Percentiles rank a stretch among this genome's conserved stretches.
phyloP scores from a whole-genome alignment of 2,888 invertebrate species.

The Hirtodrosophila duncani region DNA sequence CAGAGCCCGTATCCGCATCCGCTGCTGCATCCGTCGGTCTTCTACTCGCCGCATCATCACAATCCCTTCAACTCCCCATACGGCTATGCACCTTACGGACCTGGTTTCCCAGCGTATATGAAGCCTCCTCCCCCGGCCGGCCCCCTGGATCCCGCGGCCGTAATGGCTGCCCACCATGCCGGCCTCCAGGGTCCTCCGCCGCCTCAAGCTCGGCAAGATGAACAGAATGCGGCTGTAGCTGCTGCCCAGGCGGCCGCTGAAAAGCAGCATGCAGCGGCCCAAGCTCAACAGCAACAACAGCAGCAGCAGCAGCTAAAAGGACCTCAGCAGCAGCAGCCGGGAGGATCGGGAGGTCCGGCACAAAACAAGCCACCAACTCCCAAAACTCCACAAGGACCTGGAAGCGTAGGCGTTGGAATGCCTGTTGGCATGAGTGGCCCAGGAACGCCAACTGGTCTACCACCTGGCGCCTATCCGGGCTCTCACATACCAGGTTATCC shows the following conservation, averaged over 20 bases:
- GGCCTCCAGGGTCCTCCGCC: conserved; percentile 78
- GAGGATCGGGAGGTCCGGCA: conserved; percentile 56
- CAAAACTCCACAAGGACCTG: conserved; percentile 78
- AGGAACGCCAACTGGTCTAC: conserved; percentile 73
- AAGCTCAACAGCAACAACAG: conserved; percentile 53
- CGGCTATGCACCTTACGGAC: conserved; percentile 79
- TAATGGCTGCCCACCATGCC: conserved; percentile 77
- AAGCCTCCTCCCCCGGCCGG: conserved; percentile 77
- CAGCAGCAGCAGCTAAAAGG: conserved; percentile 75
- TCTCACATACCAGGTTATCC: conserved; percentile 75
- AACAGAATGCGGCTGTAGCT: conserved; percentile 76
- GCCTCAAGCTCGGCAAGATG: conserved; percentile 79
- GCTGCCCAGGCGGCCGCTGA: conserved; percentile 53
- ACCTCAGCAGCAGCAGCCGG: conserved; percentile 60
- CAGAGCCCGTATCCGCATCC: conserved; percentile 85
- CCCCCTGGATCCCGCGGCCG: conserved; percentile 75
- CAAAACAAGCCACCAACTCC: conserved; percentile 78
- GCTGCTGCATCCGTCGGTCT: conserved; percentile 84
- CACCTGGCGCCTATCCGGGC: conserved; percentile 76
- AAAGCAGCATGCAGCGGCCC: conserved; percentile 77
- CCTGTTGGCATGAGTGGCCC: conserved; percentile 64
- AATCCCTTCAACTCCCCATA: conserved; percentile 81
- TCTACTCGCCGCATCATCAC: conserved; percentile 86
- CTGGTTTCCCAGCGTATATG: conserved; percentile 78
- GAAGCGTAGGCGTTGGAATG: conserved; percentile 49